Evolutionary conservation across 2,888 invertebrate species (phyloP).

Genomic region (Lasioglossum oenotherae): DNA sequence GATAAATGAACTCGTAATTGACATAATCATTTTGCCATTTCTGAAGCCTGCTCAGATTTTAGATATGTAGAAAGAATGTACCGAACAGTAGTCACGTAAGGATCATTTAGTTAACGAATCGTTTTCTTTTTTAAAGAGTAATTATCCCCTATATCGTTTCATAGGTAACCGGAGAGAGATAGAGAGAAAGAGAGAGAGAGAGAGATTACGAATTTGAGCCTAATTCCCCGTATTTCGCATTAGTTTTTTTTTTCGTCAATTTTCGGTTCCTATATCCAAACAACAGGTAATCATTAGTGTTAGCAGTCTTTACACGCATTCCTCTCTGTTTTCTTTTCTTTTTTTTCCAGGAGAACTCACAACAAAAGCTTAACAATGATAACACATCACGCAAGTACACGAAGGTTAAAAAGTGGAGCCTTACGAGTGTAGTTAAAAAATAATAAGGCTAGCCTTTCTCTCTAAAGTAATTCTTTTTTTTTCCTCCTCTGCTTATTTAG

Average conservation of each 20-base stretch:
- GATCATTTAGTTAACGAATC: conserved; percentile 68
- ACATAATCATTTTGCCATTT: conserved; percentile 80
- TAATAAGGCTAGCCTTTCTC: conserved; percentile 63
- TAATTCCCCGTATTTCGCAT: conserved; percentile 42
- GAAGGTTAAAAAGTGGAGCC: conserved; percentile 75
- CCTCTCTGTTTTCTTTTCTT: conserved; percentile 62
- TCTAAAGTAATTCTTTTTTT: conserved; percentile 50
- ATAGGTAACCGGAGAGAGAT: conserved; percentile 67
- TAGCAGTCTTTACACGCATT: conserved; percentile 75
- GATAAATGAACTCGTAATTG: conserved; percentile 80
- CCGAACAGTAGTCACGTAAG: conserved; percentile 75
- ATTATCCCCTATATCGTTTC: conserved; percentile 61
- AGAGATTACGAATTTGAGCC: conserved; percentile 66
- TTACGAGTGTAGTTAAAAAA: conserved; percentile 63
- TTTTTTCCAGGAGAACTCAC: conserved; percentile 56
- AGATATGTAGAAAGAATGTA: conserved; percentile 81
- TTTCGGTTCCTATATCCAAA: conserved; percentile 70
- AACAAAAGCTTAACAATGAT: conserved; percentile 74
- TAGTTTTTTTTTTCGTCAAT: conserved; percentile 50
- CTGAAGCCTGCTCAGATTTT: conserved; percentile 82
- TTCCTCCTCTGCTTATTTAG: conserved; percentile 59
- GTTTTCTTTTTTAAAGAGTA: conserved; percentile 53
- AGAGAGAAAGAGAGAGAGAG: neutral
- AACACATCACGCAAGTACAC: conserved; percentile 76
- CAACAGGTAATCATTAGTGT: conserved; percentile 74